Percentiles rank a stretch among this genome's conserved stretches.
These are phyloP conservation scores for Fringilla coelebs DNA, from an alignment of 2,797 vertebrate species.

Conservation along the genomic window DNA sequence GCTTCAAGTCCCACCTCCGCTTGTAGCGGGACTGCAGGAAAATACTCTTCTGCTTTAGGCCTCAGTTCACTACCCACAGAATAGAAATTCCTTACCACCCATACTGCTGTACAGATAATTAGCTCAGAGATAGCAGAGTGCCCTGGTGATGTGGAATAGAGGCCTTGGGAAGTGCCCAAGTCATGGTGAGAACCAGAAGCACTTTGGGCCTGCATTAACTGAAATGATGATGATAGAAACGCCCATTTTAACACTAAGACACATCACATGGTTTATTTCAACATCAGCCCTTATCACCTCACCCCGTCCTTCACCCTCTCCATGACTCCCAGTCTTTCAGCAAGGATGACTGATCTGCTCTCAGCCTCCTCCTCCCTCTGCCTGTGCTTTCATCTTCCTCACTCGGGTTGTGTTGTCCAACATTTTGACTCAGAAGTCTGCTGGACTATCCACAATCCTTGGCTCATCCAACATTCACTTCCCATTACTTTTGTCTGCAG, in stretches of 20 bases:
- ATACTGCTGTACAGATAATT: background rate
- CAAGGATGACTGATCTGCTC: constrained; percentile 10
- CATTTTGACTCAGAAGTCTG: background rate
- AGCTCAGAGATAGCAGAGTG: background rate
- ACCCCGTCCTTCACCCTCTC: background rate
- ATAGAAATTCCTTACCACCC: background rate
- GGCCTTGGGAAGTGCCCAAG: background rate
- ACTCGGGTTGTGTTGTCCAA: background rate
- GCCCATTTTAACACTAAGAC: background rate
- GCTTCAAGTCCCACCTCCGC: background rate
- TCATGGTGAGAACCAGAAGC: background rate
- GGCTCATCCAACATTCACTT: background rate
- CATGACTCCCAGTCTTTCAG: background rate
- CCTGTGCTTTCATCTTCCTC: background rate
- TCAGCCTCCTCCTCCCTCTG: background rate
- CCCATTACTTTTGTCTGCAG: background rate
- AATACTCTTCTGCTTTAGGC: background rate
- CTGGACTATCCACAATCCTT: background rate
- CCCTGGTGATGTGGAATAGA: background rate
- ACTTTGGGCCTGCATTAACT: background rate
- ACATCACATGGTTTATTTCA: constrained; percentile 29
- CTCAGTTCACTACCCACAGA: background rate
- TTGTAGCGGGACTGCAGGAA: background rate
- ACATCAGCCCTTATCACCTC: constrained; percentile 23
- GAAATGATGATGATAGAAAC: background rate